Evolutionary conservation across 2,113 vertebrate species (phyloP), one percentile per base, ranked within the genome.

Genomic region (Indicator maculatus): DNA sequence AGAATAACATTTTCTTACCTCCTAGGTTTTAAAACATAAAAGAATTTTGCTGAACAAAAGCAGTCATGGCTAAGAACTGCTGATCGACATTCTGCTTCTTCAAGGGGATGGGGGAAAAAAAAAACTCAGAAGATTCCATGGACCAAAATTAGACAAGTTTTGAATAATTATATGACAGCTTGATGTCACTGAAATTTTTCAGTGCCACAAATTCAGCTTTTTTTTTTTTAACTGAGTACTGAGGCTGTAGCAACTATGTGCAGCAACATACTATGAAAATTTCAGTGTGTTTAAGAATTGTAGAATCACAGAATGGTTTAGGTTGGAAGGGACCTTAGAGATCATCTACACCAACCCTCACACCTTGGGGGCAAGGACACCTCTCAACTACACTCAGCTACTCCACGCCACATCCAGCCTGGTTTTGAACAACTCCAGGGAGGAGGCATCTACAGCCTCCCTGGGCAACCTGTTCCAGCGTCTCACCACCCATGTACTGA

Each of bases 21-120:
- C 28, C 20, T 36, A 20, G 5, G 9, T 64, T 85, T 78, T 69
- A 38, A 91, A 69, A 65, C 1, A 5, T 14, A 52, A 28, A 71
- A 65, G 38, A 30, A 28, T 75, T 79, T 65, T 80, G 28, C 33
- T 80, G 7, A 82, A 56, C 31, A 41, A 0, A 1, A 74, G 12
- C 6, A 61, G 26, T 26, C 52, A 70, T 26, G 24, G 33, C 21
- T n/a, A 65, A 73, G 38, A 76, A 53, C 4, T n/a, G 59, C 2
- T 41, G 78, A 60, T 11, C 56, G 60, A 50, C 7, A 9, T 26
- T 63, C n/a, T 67, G 61, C 11, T 74, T 50, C 21, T 77, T 81
- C 36, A 58, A 9, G 12, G 5, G 4, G 4, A 23, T 2, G 16
- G 11, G 4, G 5, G 6, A 2, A 45, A 44, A 64, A 8, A 33